Conservation (phyloP, 2,113 vertebrate species). For the Platysteira castanea region DNA sequence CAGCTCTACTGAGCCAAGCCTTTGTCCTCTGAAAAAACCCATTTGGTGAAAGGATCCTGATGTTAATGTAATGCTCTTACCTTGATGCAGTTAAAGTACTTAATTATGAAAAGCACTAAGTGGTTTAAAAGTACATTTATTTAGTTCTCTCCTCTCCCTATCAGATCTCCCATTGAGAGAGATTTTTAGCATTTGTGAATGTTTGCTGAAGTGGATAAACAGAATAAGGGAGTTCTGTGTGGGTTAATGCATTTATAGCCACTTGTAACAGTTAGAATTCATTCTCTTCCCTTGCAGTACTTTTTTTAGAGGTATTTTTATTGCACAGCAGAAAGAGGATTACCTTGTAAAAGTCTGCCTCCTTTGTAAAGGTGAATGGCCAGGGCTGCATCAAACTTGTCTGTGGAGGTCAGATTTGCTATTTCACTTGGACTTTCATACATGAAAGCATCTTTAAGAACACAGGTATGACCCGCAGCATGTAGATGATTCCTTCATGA, state of each 20-base stretch:
- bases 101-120: neutral
- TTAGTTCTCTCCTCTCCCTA: neutral
- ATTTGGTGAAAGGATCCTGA: neutral
- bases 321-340: neutral
- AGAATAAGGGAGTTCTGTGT: neutral
- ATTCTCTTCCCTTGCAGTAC: neutral
- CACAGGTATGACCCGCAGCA: conserved; percentile 83
- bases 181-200: neutral
- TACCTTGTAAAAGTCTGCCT: conserved; percentile 89
- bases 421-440: conserved; percentile 76
- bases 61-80: neutral
- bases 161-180: neutral
- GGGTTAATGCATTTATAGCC: neutral
- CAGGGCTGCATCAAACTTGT: conserved; percentile 79
- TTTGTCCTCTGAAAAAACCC: neutral
- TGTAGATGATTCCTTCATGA: conserved; percentile 80
- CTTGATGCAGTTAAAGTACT: neutral
- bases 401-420: conserved; percentile 59
- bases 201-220: neutral
- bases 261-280: neutral
- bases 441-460: conserved; percentile 79
- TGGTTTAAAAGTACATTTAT: neutral
- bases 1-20: neutral
- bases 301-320: neutral
- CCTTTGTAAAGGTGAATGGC: conserved; percentile 90